Evolutionary conservation across 2,888 invertebrate species (phyloP), one percentile per base, ranked within the genome.

Genomic region (Drosophila melanosoma): DNA sequence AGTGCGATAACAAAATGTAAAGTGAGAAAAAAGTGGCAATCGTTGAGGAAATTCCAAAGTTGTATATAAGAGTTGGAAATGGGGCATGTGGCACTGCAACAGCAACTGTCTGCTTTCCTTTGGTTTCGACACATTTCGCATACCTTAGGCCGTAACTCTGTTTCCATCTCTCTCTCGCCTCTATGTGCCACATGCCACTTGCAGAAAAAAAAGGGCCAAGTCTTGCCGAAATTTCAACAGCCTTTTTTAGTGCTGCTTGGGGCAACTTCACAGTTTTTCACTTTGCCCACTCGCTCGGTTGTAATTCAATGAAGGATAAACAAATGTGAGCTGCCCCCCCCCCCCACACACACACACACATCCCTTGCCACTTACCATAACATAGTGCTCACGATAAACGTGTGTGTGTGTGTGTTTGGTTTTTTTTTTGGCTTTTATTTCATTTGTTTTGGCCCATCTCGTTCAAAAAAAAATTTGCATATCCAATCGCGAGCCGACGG

Each of bases 281-380:
- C 54, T 48, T 51, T 42, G 51, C 54, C 61, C 45, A 40, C 54
- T 48, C 54, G 10, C n/a, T 4, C 32, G 35, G 54, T 29, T 74
- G 69, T 77, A 77, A 77, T 77, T 77, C 78, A 77, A 77, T 69
- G 69, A 77, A 64, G 69, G 53, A 51, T 57, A 78, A 69, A 54
- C 49, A 69, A 65, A 65, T 45, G 52, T 26, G 26, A 33, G 26
- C 17, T 36, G 42, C 23, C 53, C 38, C 23, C 45, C 15, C 29
- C 2, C 48, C 20, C 49, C 29, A 23, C 26, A 32, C 20, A 15
- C 48, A 35, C 35, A 49, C 56, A 26, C 8, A n/a, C 3, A 2
- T 17, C 17, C 58, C 17, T 35, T 64, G 12, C 15, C 40, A 20
- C 48, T 23, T 38, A 29, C 29, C 29, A 29, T 58, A 40, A 45